Evolutionary conservation across 2,888 invertebrate genomes (phyloP).

Genomic region (Agapostemon virescens): DNA sequence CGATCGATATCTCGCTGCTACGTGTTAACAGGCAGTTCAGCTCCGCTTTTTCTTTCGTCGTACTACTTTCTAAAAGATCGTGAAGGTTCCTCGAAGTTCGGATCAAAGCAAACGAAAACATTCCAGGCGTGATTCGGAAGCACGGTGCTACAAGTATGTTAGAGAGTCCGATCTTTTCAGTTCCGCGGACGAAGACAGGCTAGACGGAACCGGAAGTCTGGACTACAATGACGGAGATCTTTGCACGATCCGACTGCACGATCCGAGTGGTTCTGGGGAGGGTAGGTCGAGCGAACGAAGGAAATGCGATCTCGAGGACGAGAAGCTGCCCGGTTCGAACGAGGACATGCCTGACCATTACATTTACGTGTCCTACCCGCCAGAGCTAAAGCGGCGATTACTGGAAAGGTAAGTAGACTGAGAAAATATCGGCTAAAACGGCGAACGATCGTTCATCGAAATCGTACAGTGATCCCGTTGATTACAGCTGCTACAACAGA

Average conservation of each 20-base stretch:
- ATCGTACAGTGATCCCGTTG: constrained; percentile 58
- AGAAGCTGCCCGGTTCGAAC: constrained; percentile 66
- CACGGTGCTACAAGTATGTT: background rate
- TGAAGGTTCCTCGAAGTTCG: background rate
- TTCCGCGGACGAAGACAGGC: constrained; percentile 86
- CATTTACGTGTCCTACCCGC: constrained; percentile 93
- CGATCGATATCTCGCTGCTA: background rate
- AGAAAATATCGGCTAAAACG: background rate
- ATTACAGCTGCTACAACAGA: constrained; percentile 90
- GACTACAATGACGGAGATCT: constrained; percentile 68
- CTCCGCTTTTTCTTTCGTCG: too few species aligned
- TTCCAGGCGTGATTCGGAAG: background rate
- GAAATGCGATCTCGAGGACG: constrained; percentile 72
- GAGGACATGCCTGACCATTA: constrained; percentile 83
- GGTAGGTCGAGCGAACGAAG: constrained; percentile 69
- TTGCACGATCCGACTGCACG: too few species aligned
- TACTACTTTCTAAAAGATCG: background rate
- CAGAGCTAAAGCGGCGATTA: constrained; percentile 90
- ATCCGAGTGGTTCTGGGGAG: constrained; percentile 66
- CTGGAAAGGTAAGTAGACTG: constrained; percentile 86
- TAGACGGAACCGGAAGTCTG: constrained; percentile 81
- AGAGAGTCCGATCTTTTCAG: constrained; percentile 77
- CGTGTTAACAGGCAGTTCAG: constrained; percentile 1
- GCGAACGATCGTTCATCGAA: constrained; percentile 30
- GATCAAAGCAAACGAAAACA: background rate